phyloP scores from a whole-genome alignment of 2,113 vertebrate genomes.

The Mus pahari region DNA sequence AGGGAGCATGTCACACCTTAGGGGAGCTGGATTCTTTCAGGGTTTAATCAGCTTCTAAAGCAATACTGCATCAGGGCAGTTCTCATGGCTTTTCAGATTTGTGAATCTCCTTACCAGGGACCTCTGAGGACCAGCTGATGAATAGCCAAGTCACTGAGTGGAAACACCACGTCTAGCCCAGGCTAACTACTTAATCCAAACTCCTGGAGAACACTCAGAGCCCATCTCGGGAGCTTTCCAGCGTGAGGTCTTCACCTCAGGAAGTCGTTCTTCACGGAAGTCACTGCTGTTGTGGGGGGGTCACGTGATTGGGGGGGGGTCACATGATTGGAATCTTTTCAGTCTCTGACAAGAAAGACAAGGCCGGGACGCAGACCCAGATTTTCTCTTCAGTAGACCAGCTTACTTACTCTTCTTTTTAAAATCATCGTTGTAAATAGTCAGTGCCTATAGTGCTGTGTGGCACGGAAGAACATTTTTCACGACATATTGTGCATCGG shows the following conservation, averaged over 20 bases:
- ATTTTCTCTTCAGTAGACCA: neutral
- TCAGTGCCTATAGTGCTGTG: neutral
- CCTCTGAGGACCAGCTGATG: neutral
- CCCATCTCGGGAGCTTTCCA: conserved; percentile 26
- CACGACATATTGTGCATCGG: no score
- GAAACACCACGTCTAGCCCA: neutral
- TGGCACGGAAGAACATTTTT: neutral
- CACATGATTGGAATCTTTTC: neutral
- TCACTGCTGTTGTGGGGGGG: neutral
- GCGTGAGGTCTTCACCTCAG: neutral
- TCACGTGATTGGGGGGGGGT: conserved; percentile 24
- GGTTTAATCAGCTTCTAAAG: conserved; percentile 21
- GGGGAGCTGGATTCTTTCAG: conserved; percentile 9
- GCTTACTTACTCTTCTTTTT: neutral
- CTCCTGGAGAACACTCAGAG: conserved; percentile 12
- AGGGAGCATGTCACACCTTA: neutral
- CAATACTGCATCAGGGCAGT: neutral
- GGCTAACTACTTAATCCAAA: neutral
- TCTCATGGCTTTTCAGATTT: neutral
- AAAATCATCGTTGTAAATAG: neutral
- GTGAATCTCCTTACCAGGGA: neutral
- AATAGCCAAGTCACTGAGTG: neutral
- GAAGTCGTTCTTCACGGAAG: conserved; percentile 16
- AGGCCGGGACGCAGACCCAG: neutral
- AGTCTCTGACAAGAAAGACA: neutral